Percentiles rank a stretch among this genome's conserved stretches.
Conservation (phyloP, 1,140 invertebrate genomes). For the Littorina saxatilis region DNA sequence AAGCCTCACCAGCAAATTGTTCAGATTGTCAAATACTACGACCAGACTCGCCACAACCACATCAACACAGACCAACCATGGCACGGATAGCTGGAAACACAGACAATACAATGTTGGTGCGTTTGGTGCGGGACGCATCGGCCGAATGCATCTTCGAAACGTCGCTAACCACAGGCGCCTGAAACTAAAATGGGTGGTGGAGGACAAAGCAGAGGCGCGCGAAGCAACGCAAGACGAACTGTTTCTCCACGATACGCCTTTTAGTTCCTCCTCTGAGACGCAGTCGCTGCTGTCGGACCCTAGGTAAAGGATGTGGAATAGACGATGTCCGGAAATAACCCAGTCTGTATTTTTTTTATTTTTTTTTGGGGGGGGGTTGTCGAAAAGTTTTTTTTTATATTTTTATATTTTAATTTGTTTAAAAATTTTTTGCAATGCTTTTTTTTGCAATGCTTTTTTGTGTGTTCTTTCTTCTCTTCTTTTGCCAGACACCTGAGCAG, state of each 20-base stretch:
- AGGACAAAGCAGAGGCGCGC: conserved; percentile 35
- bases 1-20: no score
- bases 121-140: conserved; percentile 56
- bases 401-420: no score
- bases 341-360: background rate
- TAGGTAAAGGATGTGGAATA: no score
- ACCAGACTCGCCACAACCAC: background rate
- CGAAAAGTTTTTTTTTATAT: background rate
- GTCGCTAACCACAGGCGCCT: conserved; percentile 44
- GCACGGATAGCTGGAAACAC: background rate
- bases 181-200: conserved; percentile 50
- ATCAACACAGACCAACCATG: background rate
- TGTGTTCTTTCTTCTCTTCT: no score
- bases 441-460: no score
- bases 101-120: conserved; percentile 49
- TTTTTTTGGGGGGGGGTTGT: no score
- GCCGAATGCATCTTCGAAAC: conserved; percentile 50
- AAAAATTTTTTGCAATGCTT: no score
- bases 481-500: no score
- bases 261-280: conserved; percentile 34
- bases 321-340: background rate
- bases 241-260: conserved; percentile 44
- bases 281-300: conserved; percentile 42
- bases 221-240: conserved; percentile 21
- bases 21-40: no score